Evolutionary conservation across 2,797 vertebrate species (phyloP).

Genomic region (Apodemus agrarius): DNA sequence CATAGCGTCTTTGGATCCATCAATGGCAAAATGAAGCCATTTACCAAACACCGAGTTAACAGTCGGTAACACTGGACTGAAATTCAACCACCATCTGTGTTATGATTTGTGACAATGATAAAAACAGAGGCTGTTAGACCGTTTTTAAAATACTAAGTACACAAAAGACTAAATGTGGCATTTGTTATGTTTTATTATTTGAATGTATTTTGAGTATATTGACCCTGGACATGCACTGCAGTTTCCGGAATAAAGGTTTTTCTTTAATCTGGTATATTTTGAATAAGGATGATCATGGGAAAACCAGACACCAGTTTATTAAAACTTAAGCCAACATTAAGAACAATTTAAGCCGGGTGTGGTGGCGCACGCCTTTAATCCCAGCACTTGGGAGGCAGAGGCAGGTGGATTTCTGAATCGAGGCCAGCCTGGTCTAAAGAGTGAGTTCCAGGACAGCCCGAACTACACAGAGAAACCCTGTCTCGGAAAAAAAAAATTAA

Average conservation of each 20-base stretch:
- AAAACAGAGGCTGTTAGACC: conserved; percentile 48
- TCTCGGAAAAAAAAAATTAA: too few relatives aligned
- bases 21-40: conserved; percentile 72
- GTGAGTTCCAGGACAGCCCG: too few relatives aligned
- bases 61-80: conserved; percentile 22
- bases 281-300: conserved; percentile 62
- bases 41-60: conserved; percentile 64
- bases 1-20: conserved; percentile 68
- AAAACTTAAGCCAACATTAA: conserved; percentile 71
- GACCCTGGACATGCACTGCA: conserved; percentile 57
- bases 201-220: conserved; percentile 58
- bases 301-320: conserved; percentile 69
- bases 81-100: conserved; percentile 76
- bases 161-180: conserved; percentile 24
- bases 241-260: conserved; percentile 60
- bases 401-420: too few relatives aligned
- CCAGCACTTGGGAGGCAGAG: too few relatives aligned
- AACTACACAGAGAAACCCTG: too few relatives aligned
- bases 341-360: conserved; percentile 74
- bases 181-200: conserved; percentile 65
- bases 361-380: too few relatives aligned
- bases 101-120: conserved; percentile 71
- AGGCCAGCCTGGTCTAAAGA: too few relatives aligned
- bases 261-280: conserved; percentile 70
- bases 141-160: conserved; percentile 55